These are phyloP conservation scores for Goniozus legneri DNA, from an alignment of 1,140 invertebrate species.

Conservation along the genomic window DNA sequence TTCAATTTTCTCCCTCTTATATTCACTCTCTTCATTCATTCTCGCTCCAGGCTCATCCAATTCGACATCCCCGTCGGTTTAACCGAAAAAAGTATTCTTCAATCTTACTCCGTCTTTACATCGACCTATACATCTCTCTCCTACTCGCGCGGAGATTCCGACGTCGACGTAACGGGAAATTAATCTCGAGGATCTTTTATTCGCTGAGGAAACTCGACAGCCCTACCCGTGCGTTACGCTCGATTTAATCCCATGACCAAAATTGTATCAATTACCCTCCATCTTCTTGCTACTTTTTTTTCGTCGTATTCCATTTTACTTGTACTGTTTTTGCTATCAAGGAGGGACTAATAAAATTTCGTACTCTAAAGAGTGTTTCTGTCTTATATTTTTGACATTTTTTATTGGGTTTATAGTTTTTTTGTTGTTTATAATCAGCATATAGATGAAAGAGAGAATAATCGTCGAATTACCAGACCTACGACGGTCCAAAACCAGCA, in stretches of 20 bases:
- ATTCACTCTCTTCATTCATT: background rate
- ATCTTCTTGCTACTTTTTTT: conserved; percentile 8
- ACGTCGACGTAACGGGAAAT: conserved; percentile 20
- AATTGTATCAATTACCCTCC: conserved; percentile 30
- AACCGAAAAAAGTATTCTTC: background rate
- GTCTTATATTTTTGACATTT: too few species aligned
- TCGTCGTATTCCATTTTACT: too few species aligned
- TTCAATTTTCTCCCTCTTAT: background rate
- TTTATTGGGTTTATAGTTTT: too few species aligned
- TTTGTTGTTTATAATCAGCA: too few species aligned
- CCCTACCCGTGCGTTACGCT: conserved; percentile 15
- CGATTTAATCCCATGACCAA: conserved; percentile 31
- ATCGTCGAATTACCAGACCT: too few species aligned
- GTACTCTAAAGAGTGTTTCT: too few species aligned
- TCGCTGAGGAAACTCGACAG: conserved; percentile 7
- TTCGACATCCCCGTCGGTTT: background rate
- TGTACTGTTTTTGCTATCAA: too few species aligned
- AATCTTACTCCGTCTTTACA: background rate
- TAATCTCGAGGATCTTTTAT: conserved; percentile 30
- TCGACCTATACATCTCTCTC: background rate
- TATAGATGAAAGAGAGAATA: too few species aligned
- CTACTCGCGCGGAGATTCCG: background rate
- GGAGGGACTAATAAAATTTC: too few species aligned
- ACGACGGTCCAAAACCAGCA: too few species aligned
- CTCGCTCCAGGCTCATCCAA: background rate